Percentiles rank a stretch among this genome's conserved stretches.
Conservation (phyloP, 2,113 vertebrate species). For the Muntiacus reevesi region DNA sequence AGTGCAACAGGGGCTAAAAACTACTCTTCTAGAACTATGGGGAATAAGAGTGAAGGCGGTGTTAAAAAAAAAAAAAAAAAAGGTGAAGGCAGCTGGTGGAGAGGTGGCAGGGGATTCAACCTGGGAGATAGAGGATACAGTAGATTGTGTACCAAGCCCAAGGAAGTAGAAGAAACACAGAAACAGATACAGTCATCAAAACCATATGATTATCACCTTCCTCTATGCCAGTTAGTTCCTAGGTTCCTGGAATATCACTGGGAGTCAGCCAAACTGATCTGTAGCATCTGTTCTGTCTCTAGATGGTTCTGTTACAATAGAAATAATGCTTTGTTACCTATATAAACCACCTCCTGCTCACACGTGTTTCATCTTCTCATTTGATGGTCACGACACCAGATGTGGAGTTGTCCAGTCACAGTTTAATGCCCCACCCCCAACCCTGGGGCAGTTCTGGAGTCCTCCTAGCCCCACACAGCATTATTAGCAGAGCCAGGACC, state of each 20-base stretch:
- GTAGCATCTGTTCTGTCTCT: neutral
- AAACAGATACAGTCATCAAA: neutral
- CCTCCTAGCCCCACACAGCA: neutral
- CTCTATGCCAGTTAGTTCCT: neutral
- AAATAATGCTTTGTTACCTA: neutral
- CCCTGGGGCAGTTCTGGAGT: neutral
- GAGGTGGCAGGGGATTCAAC: rapidly evolving
- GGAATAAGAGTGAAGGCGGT: neutral
- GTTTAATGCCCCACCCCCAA: neutral
- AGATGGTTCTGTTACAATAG: neutral
- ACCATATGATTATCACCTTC: neutral
- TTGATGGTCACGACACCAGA: neutral
- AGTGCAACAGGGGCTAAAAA: neutral
- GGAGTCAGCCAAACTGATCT: neutral
- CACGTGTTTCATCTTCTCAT: neutral
- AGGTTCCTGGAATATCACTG: neutral
- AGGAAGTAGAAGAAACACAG: neutral
- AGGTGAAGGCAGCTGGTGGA: neutral
- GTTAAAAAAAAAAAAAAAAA: neutral
- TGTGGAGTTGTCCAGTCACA: neutral
- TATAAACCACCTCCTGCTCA: neutral
- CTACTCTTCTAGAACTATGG: neutral
- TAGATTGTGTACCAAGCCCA: neutral
- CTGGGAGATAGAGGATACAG: neutral
- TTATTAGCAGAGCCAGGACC: neutral